Evolutionary conservation across 2,888 invertebrate genomes (phyloP).

Genomic region (Limenitis camilla): DNA sequence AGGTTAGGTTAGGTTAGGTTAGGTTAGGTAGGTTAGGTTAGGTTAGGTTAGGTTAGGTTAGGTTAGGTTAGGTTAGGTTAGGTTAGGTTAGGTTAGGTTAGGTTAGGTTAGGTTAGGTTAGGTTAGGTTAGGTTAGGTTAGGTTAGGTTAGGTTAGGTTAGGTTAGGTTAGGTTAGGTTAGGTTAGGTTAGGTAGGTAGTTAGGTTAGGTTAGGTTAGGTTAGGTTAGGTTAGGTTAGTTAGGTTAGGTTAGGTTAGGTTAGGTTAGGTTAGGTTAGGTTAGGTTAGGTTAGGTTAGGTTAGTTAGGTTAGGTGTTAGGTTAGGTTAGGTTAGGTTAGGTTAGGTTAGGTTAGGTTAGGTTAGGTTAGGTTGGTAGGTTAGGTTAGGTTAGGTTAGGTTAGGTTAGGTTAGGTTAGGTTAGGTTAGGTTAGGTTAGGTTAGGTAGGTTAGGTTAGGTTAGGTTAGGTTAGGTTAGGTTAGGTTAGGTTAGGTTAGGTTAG

Average conservation of each 20-base stretch:
- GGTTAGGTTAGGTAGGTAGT: constrained; percentile 22
- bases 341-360: too few species aligned
- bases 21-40: too few species aligned
- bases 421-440: constrained; percentile 16
- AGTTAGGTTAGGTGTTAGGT: too few species aligned
- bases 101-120: constrained; percentile 18
- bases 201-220: constrained; percentile 16
- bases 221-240: constrained; percentile 11
- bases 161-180: constrained; percentile 22
- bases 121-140: too few species aligned
- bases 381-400: constrained; percentile 20
- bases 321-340: constrained; percentile 15
- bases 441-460: constrained; percentile 27
- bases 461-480: constrained; percentile 33
- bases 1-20: constrained; percentile 23
- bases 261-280: constrained; percentile 14
- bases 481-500: constrained; percentile 23
- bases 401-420: too few species aligned
- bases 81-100: constrained; percentile 19
- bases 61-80: constrained; percentile 15
- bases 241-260: constrained; percentile 14
- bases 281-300: constrained; percentile 16
- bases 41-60: constrained; percentile 20
- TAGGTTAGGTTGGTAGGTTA: too few species aligned
- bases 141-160: constrained; percentile 21